These are phyloP conservation scores for Microplitis mediator DNA, from an alignment of 1,140 invertebrate genomes.

Conservation along the genomic window DNA sequence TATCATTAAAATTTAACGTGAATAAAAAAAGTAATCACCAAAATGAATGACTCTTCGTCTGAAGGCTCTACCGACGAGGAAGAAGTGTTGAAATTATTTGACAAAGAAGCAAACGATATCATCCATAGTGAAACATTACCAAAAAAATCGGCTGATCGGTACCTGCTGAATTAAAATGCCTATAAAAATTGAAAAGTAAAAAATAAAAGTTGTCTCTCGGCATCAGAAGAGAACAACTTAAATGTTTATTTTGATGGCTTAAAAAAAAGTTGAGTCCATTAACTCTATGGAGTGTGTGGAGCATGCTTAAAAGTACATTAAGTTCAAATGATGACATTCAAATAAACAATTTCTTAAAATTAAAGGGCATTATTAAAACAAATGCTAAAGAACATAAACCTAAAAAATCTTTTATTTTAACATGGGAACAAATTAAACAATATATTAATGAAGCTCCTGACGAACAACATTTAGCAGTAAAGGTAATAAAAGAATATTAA, in stretches of 20 bases:
- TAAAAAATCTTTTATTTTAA: slow-evolving; percentile 19
- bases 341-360: slow-evolving; percentile 19
- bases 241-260: background rate
- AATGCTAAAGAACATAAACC: slow-evolving; percentile 21
- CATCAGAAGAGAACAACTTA: background rate
- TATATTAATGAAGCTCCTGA: too few species aligned
- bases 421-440: too few species aligned
- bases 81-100: background rate
- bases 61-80: background rate
- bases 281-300: background rate
- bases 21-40: too few species aligned
- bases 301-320: slow-evolving; percentile 2
- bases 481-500: background rate
- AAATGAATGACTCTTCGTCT: background rate
- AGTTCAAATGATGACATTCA: slow-evolving; percentile 8
- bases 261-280: background rate
- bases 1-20: too few species aligned
- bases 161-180: background rate
- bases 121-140: background rate
- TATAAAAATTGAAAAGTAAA: background rate
- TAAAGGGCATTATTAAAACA: slow-evolving; percentile 25
- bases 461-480: too few species aligned
- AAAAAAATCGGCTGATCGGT: background rate
- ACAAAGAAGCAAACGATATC: background rate
- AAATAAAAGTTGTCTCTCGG: background rate